Conservation (phyloP, 2,888 invertebrate genomes). For the Tyria jacobaeae region DNA sequence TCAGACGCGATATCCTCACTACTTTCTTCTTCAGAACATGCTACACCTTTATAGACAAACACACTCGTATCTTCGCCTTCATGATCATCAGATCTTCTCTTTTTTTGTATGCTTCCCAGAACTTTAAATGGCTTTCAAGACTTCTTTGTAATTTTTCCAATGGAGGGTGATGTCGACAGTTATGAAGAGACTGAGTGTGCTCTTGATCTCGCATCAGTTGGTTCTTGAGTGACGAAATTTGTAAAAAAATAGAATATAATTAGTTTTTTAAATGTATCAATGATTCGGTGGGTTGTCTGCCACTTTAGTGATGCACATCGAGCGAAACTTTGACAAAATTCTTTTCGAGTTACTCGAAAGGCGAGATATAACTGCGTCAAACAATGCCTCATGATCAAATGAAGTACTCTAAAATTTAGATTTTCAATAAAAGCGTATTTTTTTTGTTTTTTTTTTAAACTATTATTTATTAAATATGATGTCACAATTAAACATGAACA, state of each 20-base stretch:
- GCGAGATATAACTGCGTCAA: too few species aligned
- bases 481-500: too few species aligned
- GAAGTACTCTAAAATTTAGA: too few species aligned
- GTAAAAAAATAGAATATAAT: too few species aligned
- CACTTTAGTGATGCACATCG: background rate
- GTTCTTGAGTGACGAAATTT: background rate
- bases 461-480: too few species aligned
- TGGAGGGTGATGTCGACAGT: background rate
- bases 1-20: background rate
- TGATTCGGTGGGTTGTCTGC: background rate
- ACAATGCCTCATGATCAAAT: too few species aligned
- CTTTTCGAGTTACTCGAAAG: too few species aligned
- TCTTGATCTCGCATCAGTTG: background rate
- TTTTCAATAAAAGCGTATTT: too few species aligned
- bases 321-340: too few species aligned
- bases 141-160: background rate
- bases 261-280: background rate
- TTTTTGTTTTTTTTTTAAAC: too few species aligned
- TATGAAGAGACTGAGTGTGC: background rate
- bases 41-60: background rate
- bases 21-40: too few species aligned
- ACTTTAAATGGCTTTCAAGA: slow-evolving; percentile 6
- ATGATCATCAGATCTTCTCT: slow-evolving; percentile 6
- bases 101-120: slow-evolving; percentile 12
- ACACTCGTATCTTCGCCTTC: slow-evolving; percentile 1